Evolutionary conservation across 64 coral and sea anemone genomes (phyloP).

Genomic region (Trachythela sp.): DNA sequence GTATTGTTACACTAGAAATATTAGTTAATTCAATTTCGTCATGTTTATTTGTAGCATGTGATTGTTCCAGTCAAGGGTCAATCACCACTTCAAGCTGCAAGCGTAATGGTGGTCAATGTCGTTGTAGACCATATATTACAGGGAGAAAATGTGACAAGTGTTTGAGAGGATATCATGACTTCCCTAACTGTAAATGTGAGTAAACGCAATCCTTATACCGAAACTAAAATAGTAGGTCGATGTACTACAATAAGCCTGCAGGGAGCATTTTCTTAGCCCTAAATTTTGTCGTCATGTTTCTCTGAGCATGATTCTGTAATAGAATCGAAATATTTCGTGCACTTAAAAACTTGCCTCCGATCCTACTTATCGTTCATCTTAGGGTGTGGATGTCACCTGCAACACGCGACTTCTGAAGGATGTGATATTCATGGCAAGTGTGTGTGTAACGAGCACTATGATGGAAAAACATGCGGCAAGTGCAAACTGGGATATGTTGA

Average conservation of each 20-base stretch:
- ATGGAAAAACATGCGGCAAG: not conserved
- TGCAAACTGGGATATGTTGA: not conserved
- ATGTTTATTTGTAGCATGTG: not conserved
- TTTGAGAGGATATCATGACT: conserved; percentile 55
- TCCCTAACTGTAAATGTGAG: conserved; percentile 81
- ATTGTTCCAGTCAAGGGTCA: not conserved
- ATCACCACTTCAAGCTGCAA: not conserved
- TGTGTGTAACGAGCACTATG: not conserved
- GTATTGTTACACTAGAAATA: too few relatives aligned
- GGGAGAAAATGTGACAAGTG: conserved; percentile 79
- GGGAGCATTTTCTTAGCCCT: too few relatives aligned
- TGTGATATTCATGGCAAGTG: not conserved
- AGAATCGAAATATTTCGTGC: too few relatives aligned
- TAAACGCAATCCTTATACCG: not conserved
- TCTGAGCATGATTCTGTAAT: too few relatives aligned
- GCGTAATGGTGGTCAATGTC: conserved; percentile 45
- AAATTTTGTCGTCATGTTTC: too few relatives aligned
- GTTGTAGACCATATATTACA: conserved; percentile 68
- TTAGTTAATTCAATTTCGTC: too few relatives aligned
- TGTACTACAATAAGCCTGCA: too few relatives aligned
- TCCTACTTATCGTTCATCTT: too few relatives aligned
- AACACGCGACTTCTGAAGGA: not conserved
- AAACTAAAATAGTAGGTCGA: too few relatives aligned
- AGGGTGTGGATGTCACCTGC: not conserved
- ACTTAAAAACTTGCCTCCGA: too few relatives aligned